phyloP scores from a whole-genome alignment of 1,140 invertebrate genomes.

The Propsilocerus akamusi region DNA sequence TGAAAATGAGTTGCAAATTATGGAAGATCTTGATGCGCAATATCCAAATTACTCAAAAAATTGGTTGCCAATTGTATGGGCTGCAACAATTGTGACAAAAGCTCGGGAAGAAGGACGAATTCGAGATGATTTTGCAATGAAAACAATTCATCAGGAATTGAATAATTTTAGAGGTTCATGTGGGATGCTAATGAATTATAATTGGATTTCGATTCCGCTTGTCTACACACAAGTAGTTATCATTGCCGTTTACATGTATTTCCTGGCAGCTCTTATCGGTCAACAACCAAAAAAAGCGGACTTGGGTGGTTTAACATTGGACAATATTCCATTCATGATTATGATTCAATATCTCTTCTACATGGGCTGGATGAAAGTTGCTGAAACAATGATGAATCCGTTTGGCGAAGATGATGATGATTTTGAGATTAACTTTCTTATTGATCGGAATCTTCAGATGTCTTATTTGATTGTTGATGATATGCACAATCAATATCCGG shows the following conservation, averaged over 20 bases:
- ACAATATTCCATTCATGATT: neutral
- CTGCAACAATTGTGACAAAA: conserved; percentile 46
- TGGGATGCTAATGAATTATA: conserved; percentile 44
- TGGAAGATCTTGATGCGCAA: conserved; percentile 44
- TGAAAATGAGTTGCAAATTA: conserved; percentile 47
- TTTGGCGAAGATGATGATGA: conserved; percentile 78
- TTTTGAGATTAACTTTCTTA: conserved; percentile 58
- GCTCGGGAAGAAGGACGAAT: conserved; percentile 56
- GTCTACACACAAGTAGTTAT: conserved; percentile 67
- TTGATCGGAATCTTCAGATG: conserved; percentile 72
- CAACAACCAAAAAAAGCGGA: conserved; percentile 26
- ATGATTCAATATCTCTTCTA: conserved; percentile 69
- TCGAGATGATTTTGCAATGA: conserved; percentile 57
- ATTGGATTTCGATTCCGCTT: conserved; percentile 58
- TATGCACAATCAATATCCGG: conserved; percentile 81
- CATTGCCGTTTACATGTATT: conserved; percentile 53
- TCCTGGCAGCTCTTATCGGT: conserved; percentile 45
- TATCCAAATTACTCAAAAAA: conserved; percentile 32
- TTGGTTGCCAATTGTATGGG: conserved; percentile 57
- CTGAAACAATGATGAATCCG: conserved; percentile 59
- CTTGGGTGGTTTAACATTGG: too few relatives aligned
- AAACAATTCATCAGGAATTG: conserved; percentile 54
- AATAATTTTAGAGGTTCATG: conserved; percentile 52
- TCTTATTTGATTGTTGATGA: conserved; percentile 85
- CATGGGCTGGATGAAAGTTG: conserved; percentile 75